Evolutionary conservation across 2,113 vertebrate genomes (phyloP).

Genomic region (Prolemur simus): DNA sequence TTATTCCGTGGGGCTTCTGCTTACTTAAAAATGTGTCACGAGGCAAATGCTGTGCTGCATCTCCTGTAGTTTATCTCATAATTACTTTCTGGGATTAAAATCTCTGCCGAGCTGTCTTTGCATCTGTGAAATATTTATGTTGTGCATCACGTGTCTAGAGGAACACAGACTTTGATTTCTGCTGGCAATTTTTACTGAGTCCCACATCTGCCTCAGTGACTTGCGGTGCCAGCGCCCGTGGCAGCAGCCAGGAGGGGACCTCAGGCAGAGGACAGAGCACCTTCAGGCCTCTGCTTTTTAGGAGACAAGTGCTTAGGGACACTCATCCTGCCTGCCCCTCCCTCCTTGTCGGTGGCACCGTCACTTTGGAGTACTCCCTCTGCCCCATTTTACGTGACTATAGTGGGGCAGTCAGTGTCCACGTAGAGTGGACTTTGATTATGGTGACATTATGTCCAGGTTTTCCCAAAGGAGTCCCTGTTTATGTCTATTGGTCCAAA

Average conservation of each 20-base stretch:
- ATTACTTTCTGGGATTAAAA: conserved; percentile 42
- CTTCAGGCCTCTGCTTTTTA: neutral
- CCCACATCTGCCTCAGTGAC: neutral
- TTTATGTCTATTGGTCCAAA: neutral
- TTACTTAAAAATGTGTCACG: neutral
- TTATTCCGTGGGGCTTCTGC: neutral
- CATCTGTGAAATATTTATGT: neutral
- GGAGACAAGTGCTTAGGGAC: neutral
- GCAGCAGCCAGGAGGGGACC: neutral
- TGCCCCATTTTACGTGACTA: neutral
- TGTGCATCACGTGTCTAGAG: neutral
- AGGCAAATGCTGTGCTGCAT: neutral
- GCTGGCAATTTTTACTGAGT: neutral
- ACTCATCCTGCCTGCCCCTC: neutral
- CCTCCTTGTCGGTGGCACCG: neutral
- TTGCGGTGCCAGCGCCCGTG: neutral
- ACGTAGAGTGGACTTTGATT: neutral
- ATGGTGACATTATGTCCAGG: neutral
- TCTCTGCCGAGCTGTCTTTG: neutral
- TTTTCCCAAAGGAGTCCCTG: neutral
- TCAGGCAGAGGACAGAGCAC: neutral
- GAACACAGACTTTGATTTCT: neutral
- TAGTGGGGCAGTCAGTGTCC: neutral
- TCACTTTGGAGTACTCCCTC: neutral
- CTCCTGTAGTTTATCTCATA: neutral